Conservation (phyloP, 53 echinoderm and acorn worm genomes). For the Arbacia lixula region DNA sequence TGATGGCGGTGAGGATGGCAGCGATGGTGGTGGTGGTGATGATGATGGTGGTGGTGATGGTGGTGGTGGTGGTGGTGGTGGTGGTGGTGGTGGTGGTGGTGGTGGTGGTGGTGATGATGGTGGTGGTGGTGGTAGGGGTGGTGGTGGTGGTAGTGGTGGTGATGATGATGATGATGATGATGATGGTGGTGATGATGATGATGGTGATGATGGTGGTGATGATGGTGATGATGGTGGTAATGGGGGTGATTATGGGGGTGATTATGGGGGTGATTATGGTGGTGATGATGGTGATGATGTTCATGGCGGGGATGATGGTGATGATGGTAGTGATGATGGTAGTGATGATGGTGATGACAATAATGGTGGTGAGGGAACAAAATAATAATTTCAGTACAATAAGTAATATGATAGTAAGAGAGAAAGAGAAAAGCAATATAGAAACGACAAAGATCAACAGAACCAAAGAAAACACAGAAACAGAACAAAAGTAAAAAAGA, state of each 20-base stretch:
- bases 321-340: too few relatives aligned
- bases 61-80: neutral
- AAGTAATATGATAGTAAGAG: too few relatives aligned
- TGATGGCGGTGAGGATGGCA: neutral
- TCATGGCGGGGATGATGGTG: too few relatives aligned
- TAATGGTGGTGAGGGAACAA: too few relatives aligned
- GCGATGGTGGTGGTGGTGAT: neutral
- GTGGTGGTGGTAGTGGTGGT: neutral
- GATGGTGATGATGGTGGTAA: neutral
- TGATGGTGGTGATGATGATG: neutral
- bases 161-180: neutral
- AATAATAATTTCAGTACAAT: too few relatives aligned
- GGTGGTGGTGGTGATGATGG: neutral
- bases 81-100: neutral
- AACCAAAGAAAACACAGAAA: too few relatives aligned
- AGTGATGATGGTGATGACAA: too few relatives aligned
- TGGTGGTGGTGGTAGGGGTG: too few relatives aligned
- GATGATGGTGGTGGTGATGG: neutral
- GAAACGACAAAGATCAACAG: too few relatives aligned
- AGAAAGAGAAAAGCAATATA: too few relatives aligned
- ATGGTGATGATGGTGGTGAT: neutral
- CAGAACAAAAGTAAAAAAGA: too few relatives aligned
- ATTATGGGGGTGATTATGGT: neutral
- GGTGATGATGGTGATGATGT: too few relatives aligned
- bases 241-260: neutral